These are phyloP conservation scores for Dasysyrphus tricinctus DNA, from an alignment of 2,888 invertebrate genomes.

Conservation along the genomic window DNA sequence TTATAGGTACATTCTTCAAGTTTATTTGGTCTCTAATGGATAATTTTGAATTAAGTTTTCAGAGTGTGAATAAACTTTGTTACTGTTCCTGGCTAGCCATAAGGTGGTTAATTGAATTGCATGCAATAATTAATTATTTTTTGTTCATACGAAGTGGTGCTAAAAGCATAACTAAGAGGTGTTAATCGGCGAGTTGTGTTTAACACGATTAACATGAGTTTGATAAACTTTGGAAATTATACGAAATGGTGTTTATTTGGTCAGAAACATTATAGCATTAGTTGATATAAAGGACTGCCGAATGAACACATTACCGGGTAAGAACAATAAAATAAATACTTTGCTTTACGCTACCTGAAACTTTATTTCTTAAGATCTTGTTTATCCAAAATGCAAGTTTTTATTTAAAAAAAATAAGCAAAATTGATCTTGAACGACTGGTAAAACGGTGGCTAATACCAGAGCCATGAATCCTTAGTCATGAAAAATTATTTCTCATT, in stretches of 20 bases:
- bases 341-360: too few species aligned
- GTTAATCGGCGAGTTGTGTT: conserved; percentile 54
- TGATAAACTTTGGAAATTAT: conserved; percentile 15
- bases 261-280: neutral
- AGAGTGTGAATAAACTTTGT: conserved; percentile 19
- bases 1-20: neutral
- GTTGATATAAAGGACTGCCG: neutral
- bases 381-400: too few species aligned
- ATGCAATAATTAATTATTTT: conserved; percentile 56
- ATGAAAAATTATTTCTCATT: too few species aligned
- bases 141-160: conserved; percentile 43
- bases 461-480: too few species aligned
- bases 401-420: too few species aligned
- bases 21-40: conserved; percentile 55
- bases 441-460: too few species aligned
- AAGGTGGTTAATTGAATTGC: conserved; percentile 34
- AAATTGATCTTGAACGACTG: too few species aligned
- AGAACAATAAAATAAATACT: too few species aligned
- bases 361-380: too few species aligned
- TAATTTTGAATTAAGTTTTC: conserved; percentile 21
- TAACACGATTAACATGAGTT: conserved; percentile 43
- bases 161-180: conserved; percentile 63
- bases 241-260: neutral
- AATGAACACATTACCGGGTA: neutral
- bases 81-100: too few species aligned